Conservation (phyloP, 2,888 invertebrate genomes). For the Lamellibrachia satsuma region DNA sequence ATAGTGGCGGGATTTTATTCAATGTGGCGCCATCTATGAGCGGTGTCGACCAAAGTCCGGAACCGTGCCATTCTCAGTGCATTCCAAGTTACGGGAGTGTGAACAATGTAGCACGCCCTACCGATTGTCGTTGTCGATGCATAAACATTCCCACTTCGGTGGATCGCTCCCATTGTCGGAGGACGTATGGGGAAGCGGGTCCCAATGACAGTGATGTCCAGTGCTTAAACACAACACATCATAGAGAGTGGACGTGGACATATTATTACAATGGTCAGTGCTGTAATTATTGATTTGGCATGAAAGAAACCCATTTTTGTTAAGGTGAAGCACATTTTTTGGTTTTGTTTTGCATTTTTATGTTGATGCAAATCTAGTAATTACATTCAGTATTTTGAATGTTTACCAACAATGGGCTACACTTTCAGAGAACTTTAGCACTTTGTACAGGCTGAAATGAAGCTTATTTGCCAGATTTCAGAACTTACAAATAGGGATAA, state of each 20-base stretch:
- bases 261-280: conserved; percentile 25
- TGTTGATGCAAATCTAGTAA: neutral
- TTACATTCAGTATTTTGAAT: neutral
- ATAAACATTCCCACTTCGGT: neutral
- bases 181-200: neutral
- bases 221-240: neutral
- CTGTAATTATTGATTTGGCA: neutral
- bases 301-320: neutral
- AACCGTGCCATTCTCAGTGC: neutral
- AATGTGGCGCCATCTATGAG: neutral
- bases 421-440: neutral
- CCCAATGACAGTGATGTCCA: neutral
- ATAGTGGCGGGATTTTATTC: neutral
- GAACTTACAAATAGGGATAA: neutral
- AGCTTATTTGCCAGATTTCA: neutral
- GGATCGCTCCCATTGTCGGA: neutral
- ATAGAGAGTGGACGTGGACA: neutral
- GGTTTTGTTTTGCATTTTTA: neutral
- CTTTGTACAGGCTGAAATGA: neutral
- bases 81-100: conserved; percentile 11
- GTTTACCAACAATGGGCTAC: neutral
- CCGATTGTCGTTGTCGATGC: neutral
- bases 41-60: neutral
- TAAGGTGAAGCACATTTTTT: neutral
- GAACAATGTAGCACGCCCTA: neutral